phyloP scores from a whole-genome alignment of 35 echinoderm and acorn worm species.

The Strongylocentrotus purpuratus region DNA sequence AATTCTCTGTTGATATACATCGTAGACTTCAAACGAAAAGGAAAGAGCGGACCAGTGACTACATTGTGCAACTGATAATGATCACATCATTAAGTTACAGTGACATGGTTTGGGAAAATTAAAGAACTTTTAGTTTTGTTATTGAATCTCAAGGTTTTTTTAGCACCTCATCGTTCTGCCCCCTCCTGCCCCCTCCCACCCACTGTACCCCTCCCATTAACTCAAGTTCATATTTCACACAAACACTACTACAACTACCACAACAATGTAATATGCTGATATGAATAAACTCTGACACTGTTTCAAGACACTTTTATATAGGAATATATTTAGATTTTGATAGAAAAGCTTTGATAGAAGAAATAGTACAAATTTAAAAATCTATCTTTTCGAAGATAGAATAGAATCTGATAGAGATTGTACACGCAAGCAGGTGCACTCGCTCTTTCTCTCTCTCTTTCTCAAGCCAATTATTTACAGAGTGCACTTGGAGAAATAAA shows the following conservation, averaged over 20 bases:
- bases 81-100: too few relatives aligned
- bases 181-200: not conserved
- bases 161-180: too few relatives aligned
- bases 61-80: too few relatives aligned
- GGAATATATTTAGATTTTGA: not conserved
- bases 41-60: too few relatives aligned
- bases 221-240: not conserved
- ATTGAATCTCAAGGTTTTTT: too few relatives aligned
- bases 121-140: too few relatives aligned
- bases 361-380: conserved; percentile 11
- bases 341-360: conserved; percentile 15
- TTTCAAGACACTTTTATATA: conserved; percentile 13
- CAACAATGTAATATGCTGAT: not conserved
- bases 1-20: too few relatives aligned
- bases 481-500: not conserved
- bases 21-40: too few relatives aligned
- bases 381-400: not conserved
- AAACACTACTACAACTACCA: not conserved
- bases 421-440: not conserved
- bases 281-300: not conserved
- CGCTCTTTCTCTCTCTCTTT: not conserved
- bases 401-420: not conserved
- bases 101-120: too few relatives aligned
- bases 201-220: not conserved
- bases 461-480: not conserved